Conservation (phyloP, 2,888 invertebrate species). For the Drosophila prolongata region DNA sequence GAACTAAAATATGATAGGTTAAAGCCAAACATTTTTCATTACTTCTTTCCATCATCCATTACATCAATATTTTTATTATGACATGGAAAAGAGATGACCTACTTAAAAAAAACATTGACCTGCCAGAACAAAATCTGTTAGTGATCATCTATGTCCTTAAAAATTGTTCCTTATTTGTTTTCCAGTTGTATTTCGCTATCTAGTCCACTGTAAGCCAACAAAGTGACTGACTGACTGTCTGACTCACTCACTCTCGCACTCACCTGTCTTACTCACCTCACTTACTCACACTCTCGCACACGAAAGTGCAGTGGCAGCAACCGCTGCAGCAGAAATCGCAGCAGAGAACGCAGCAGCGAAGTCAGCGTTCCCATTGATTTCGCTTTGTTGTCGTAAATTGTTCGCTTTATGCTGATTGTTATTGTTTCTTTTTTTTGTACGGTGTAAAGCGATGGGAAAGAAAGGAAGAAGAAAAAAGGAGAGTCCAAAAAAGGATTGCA, state of each 20-base stretch:
- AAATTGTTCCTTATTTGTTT: background rate
- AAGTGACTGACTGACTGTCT: slow-evolving; percentile 14
- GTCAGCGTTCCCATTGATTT: slow-evolving; percentile 38
- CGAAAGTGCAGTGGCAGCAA: slow-evolving; percentile 26
- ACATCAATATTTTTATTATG: no score
- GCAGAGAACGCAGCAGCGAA: slow-evolving; percentile 12
- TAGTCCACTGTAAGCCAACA: slow-evolving; percentile 7
- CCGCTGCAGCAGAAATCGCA: slow-evolving; percentile 18
- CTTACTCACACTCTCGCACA: slow-evolving; percentile 16
- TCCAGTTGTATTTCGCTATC: background rate
- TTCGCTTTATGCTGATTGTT: slow-evolving; percentile 33
- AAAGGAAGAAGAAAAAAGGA: background rate
- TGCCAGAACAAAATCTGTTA: no score
- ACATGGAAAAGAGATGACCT: background rate
- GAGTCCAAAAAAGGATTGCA: slow-evolving; percentile 17
- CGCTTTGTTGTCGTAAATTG: slow-evolving; percentile 38
- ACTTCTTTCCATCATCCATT: no score
- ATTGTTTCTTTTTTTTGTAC: slow-evolving; percentile 2
- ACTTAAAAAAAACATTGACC: no score
- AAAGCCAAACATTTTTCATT: no score
- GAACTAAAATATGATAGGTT: no score
- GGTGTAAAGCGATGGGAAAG: no score
- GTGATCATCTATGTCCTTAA: no score
- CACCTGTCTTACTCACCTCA: slow-evolving; percentile 11
- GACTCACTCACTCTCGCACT: slow-evolving; percentile 4